A percentile compares a stretch with the other conserved stretches of the same genome.
phyloP scores from a whole-genome alignment of 2,113 vertebrate species.

The Ceyx cyanopectus region DNA sequence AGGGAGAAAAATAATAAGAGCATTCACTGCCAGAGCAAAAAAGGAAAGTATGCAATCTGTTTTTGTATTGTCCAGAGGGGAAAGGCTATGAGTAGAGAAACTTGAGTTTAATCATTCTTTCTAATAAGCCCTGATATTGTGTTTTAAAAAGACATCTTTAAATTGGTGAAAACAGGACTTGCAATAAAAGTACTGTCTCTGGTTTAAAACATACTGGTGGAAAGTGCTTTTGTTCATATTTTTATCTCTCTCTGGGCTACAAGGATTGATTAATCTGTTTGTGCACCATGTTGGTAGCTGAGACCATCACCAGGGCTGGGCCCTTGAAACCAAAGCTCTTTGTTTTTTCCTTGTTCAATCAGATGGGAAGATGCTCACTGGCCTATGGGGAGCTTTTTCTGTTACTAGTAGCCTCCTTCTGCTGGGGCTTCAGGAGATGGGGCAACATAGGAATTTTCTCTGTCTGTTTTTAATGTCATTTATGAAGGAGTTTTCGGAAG shows the following conservation, averaged over 20 bases:
- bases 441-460: background rate
- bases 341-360: rapidly evolving
- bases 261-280: background rate
- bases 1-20: background rate
- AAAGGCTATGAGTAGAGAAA: background rate
- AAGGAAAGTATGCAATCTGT: background rate
- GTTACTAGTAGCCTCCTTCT: background rate
- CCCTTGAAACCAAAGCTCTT: background rate
- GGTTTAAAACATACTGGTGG: background rate
- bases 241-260: background rate
- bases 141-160: background rate
- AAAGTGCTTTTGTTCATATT: background rate
- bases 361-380: background rate
- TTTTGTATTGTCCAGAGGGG: background rate
- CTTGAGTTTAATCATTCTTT: background rate
- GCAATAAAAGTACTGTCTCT: background rate
- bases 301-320: background rate
- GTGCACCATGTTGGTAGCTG: background rate
- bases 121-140: background rate
- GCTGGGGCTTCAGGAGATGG: background rate
- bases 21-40: background rate
- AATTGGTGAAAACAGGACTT: background rate
- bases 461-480: background rate
- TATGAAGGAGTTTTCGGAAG: background rate
- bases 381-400: rapidly evolving